Evolutionary conservation across 2,888 invertebrate species (phyloP), one percentile per base, ranked within the genome.

Genomic region (Dryobotodes eremita): DNA sequence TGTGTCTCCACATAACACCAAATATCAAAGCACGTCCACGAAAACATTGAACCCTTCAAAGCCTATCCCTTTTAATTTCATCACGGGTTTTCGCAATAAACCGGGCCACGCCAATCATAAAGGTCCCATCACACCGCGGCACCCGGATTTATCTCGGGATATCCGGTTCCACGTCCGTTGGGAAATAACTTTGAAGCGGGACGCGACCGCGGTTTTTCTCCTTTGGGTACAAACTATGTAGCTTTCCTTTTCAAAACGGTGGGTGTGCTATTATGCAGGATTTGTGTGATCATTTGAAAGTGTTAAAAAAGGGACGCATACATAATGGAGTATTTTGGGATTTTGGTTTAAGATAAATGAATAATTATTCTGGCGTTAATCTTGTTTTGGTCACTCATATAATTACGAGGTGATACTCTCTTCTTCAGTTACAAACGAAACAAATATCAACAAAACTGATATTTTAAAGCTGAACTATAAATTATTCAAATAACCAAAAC

Each of bases 161-260:
- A 83, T 88, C 85, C 86, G 83, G 71, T 36, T 31, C 57, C 65
- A 59, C 53, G 61, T 74, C 86, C 85, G 81, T 55, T 77, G 86
- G 87, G 84, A 88, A 88, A 88, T 88, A 83, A 87, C 79, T 69
- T 69, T 79, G 48, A 80, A 83, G 77, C 79, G 66, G 81, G 75
- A 80, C 59, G 59, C 71, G 65, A 68, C 17, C 68, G 42, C 57
- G 66, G 64, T 77, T 80, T 69, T 71, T 75, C 65, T 64, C 72
- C 55, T 71, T 78, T 71, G 48, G 59, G n/a, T 61, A 77, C 62
- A 78, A 77, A 80, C 71, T 68, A 76, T 77, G 61, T 59, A 68
- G 73, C 73, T 80, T 75, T 81, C 69, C 75, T 74, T 75, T 81
- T 69, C 61, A 70, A 65, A 84, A 70, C 59, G 71, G 26, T 55